These are phyloP conservation scores for Colinus virginianus DNA, from an alignment of 2,113 vertebrate genomes.

Conservation along the genomic window DNA sequence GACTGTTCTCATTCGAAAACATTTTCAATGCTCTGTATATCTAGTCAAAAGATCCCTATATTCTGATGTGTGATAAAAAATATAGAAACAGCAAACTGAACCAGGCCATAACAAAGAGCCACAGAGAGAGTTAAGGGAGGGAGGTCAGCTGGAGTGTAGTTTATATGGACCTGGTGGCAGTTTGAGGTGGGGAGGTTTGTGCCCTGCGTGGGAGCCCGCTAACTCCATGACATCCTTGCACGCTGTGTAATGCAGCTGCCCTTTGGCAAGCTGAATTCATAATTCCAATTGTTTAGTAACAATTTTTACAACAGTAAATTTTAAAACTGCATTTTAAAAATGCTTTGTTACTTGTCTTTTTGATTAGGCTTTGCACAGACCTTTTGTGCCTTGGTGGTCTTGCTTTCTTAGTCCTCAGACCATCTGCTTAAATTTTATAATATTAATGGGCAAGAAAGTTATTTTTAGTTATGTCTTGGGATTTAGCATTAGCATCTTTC, in stretches of 20 bases:
- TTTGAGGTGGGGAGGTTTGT: not conserved
- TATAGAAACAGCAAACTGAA: not conserved
- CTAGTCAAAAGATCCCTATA: not conserved
- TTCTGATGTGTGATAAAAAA: constrained; percentile 18
- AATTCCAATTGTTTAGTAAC: not conserved
- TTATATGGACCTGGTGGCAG: not conserved
- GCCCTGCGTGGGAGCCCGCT: not conserved
- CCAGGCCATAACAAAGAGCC: not conserved
- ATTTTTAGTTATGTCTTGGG: not conserved
- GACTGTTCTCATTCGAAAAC: not conserved
- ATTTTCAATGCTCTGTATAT: not conserved
- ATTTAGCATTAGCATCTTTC: not conserved
- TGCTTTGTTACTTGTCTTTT: not conserved
- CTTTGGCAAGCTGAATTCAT: not conserved
- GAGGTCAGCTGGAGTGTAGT: not conserved
- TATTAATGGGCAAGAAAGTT: not conserved
- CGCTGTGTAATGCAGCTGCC: not conserved
- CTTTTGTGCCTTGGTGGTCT: not conserved
- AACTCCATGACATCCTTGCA: not conserved
- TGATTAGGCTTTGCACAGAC: not conserved
- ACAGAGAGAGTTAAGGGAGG: not conserved
- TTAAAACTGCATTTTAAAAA: constrained; percentile 7
- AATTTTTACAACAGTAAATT: constrained; percentile 16
- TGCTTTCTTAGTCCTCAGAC: not conserved
- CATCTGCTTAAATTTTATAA: not conserved